Evolutionary conservation across 2,797 vertebrate species (phyloP), one percentile per base, ranked within the genome.

Genomic region (Lutjanus campechanus): DNA sequence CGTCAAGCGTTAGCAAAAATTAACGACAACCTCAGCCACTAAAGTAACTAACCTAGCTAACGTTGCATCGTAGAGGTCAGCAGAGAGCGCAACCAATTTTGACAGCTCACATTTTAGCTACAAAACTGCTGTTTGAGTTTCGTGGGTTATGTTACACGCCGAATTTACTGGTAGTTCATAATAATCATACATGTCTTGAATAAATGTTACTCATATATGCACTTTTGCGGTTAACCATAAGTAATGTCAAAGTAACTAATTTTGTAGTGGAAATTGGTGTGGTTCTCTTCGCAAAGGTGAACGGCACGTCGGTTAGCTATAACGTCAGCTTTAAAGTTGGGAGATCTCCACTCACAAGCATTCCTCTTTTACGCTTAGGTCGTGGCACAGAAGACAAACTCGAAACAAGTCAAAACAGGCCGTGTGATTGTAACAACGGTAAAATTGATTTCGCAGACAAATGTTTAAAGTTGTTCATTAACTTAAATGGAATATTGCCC

Each of bases 271-370:
- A 2, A 11, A 15, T 65, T 59, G 11, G 10, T 1, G 60, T 19
- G 49, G 19, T 15, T 71, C 25, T 46, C 47, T 6, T 55, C 12
- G 5, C 11, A 55, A 11, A 72, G 82, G 74, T 77, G 65, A 82
- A 82, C 68, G 69, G 83, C 74, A 68, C 62, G 72, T 82, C 8
- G 70, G 58, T 79, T 50, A 83, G 76, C 74, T 17, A 13, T 56
- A 79, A 84, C 89, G 93, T 92, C 91, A 92, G 87, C 87, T 60
- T 88, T 76, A 84, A 90, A 91, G 82, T 91, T 89, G 81, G 87
- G 83, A 90, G 66, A 75, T 73, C 74, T 85, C 79, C 59, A 72
- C 77, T 85, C 75, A 82, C 80, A 62, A 61, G 73, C 83, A 56
- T 69, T 89, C 85, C 81, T 56, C 46, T 66, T 83, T 77, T 55